Evolutionary conservation across 2,888 invertebrate species (phyloP).

Genomic region (Cryptophagus acutangulus): DNA sequence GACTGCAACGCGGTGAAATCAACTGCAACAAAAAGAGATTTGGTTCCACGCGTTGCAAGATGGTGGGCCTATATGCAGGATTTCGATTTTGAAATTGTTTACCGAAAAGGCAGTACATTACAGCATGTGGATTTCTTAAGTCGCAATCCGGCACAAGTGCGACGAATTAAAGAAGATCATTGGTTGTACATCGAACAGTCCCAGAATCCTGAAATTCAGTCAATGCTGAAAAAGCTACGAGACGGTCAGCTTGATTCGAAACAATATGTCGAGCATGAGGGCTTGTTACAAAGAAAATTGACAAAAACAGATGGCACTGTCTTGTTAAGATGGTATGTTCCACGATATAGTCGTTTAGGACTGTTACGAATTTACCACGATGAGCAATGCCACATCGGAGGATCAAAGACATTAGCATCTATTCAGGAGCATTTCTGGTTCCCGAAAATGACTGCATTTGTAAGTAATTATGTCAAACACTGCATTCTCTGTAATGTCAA

Average conservation of each 20-base stretch:
- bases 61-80: conserved; percentile 22
- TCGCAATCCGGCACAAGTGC: conserved; percentile 16
- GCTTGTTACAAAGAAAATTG: too few relatives aligned
- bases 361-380: conserved; percentile 34
- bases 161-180: conserved; percentile 17
- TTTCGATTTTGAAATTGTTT: conserved; percentile 19
- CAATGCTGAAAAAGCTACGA: conserved; percentile 10
- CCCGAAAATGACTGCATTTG: conserved; percentile 15
- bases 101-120: conserved; percentile 16
- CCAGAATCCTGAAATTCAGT: conserved; percentile 10
- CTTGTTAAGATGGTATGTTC: conserved; percentile 38
- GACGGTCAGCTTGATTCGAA: conserved; percentile 12
- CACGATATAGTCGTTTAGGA: conserved; percentile 30
- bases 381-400: conserved; percentile 39
- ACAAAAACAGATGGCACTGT: too few relatives aligned
- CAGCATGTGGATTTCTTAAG: conserved; percentile 23
- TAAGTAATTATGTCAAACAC: conserved; percentile 28
- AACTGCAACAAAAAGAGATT: conserved; percentile 30
- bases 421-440: conserved; percentile 27
- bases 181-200: conserved; percentile 17
- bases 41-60: conserved; percentile 32
- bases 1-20: conserved; percentile 36
- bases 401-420: conserved; percentile 34
- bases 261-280: too few relatives aligned
- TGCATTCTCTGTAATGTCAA: conserved; percentile 14